phyloP scores from a whole-genome alignment of 2,888 invertebrate genomes.

The Monopis laevigella region DNA sequence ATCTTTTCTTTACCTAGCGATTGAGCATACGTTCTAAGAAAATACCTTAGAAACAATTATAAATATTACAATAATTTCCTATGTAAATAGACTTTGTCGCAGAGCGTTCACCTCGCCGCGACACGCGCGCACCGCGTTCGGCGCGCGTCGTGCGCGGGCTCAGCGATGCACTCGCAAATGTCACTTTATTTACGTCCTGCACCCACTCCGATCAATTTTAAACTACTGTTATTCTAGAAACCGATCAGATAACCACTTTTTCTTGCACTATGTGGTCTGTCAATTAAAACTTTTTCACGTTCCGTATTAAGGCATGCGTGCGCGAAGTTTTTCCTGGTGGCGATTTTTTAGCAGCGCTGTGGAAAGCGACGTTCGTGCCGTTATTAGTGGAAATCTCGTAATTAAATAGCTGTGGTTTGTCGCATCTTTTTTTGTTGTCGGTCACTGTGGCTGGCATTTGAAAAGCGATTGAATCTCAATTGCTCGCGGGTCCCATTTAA shows the following conservation, averaged over 20 bases:
- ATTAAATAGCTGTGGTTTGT: neutral
- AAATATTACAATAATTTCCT: too few species aligned
- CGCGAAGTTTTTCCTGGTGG: neutral
- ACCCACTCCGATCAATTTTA: conserved; percentile 6
- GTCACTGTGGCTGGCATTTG: too few species aligned
- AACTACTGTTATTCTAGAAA: conserved; percentile 6
- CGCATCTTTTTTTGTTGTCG: too few species aligned
- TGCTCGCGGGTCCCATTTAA: too few species aligned
- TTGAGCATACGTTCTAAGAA: too few species aligned
- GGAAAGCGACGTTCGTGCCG: conserved; percentile 11
- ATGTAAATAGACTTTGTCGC: too few species aligned
- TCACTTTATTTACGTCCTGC: conserved; percentile 52
- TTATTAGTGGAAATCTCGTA: conserved; percentile 2
- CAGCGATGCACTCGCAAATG: conserved; percentile 31
- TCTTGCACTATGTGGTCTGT: too few species aligned
- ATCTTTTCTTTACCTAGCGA: too few species aligned
- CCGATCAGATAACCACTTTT: conserved; percentile 2
- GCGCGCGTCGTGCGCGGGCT: neutral
- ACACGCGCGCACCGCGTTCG: neutral
- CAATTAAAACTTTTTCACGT: too few species aligned
- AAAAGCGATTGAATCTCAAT: too few species aligned
- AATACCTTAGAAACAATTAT: too few species aligned
- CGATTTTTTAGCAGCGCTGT: neutral
- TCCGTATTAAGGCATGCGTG: too few species aligned
- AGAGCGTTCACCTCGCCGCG: conserved; percentile 1